Evolutionary conservation across 2,113 vertebrate species (phyloP), one percentile per base, ranked within the genome.

Genomic region (Serilophus lunatus): DNA sequence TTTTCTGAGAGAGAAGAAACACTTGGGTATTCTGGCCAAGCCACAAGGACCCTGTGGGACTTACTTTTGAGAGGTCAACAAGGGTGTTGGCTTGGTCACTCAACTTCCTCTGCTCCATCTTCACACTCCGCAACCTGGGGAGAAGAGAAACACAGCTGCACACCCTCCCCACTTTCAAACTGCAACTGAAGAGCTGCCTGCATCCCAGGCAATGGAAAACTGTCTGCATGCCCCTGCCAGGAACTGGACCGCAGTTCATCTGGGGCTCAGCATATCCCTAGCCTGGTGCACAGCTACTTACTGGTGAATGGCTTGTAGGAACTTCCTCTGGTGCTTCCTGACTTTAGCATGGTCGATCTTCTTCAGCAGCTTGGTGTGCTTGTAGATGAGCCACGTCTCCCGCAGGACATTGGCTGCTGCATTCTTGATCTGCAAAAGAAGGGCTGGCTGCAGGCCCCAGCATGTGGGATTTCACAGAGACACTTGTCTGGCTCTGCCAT

Each of bases 61-160:
- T 99, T 98, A 99, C 99, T 98, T 99, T 99, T 6, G 99, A 99
- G 72, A 99, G 99, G 95, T 99, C 99, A 26, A 99, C 99, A 79
- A 99, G 98, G 23, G 99, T 99, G 98, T 99, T 99, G 97, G 99
- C 99, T 97, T 99, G 99, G 97, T 99, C 99, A 5, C 99, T 99
- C 90, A 99, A 98, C 95, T 99, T 99, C 93, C 99, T 98, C 97
- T 99, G 99, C 96, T 99, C 99, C 99, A 99, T 99, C 98, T 99
- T 99, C 95, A 99, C 99, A 1, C 99, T 99, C 91, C 99, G 98
- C 93, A 99, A 96, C 97, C 99, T 99, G 98, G 95, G 95, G 51
- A 97, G 90, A 97, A 93, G 72, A 89, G 68, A 19, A 15, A 12
- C 1, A 33, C 1, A 40, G 76, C 81, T 44, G 64, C 7, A 31